phyloP scores from a whole-genome alignment of 2,888 invertebrate species.

The Nomada fabriciana region DNA sequence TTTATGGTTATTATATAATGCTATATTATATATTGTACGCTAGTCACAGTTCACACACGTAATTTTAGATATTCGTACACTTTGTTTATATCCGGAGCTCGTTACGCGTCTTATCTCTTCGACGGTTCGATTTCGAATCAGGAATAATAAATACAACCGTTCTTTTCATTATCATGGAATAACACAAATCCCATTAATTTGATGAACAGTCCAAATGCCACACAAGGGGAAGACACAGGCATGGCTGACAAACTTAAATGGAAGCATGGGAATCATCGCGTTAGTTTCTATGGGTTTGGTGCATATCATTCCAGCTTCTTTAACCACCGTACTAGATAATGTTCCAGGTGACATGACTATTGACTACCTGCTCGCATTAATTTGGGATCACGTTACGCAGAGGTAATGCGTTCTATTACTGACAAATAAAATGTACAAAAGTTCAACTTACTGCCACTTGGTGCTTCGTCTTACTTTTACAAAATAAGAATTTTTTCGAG shows the following conservation, averaged over 20 bases:
- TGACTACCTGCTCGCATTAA: too few species aligned
- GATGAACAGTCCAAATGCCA: constrained; percentile 67
- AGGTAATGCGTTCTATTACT: constrained; percentile 55
- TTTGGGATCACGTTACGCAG: constrained; percentile 10
- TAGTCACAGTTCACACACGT: too few species aligned
- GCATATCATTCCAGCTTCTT: neutral
- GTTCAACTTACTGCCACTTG: neutral
- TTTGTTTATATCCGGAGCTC: too few species aligned
- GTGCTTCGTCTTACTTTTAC: too few species aligned
- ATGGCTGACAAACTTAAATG: constrained; percentile 51
- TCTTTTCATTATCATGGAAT: too few species aligned
- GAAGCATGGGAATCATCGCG: constrained; percentile 47
- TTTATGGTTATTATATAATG: too few species aligned
- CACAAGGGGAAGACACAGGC: constrained; percentile 68
- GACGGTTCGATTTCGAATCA: too few species aligned
- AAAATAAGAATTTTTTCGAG: neutral
- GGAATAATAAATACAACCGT: too few species aligned
- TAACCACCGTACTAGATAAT: constrained; percentile 47
- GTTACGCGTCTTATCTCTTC: too few species aligned
- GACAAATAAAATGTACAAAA: neutral
- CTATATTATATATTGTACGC: too few species aligned
- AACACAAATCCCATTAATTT: neutral
- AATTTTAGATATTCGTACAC: too few species aligned
- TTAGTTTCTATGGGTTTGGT: constrained; percentile 66
- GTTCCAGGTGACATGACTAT: constrained; percentile 59